Evolutionary conservation across 2,113 vertebrate species (phyloP).

Genomic region (Clinocottus analis): DNA sequence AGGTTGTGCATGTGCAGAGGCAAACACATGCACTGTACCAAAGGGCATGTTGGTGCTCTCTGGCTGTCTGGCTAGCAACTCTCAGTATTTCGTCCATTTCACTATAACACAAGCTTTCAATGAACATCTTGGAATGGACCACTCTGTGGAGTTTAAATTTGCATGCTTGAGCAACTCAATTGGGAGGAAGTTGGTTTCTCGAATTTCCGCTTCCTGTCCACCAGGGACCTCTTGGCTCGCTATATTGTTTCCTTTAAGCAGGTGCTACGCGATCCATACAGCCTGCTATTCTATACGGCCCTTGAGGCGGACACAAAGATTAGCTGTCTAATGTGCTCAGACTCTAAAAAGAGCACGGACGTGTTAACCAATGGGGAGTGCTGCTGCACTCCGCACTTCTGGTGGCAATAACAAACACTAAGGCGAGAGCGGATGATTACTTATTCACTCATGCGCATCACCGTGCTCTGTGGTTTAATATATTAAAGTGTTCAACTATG

Average conservation of each 20-base stretch:
- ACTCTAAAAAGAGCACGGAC: conserved; percentile 59
- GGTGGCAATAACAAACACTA: conserved; percentile 68
- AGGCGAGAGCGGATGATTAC: conserved; percentile 62
- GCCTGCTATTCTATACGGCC: conserved; percentile 30
- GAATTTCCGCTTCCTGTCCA: conserved; percentile 56
- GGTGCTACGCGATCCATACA: conserved; percentile 58
- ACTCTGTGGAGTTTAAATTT: conserved; percentile 41
- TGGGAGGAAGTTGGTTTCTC: conserved; percentile 39
- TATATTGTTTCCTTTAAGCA: conserved; percentile 56
- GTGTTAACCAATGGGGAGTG: conserved; percentile 52
- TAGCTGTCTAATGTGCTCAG: conserved; percentile 69
- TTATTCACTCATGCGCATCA: conserved; percentile 65
- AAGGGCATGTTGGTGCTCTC: conserved; percentile 11
- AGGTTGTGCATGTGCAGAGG: conserved; percentile 13
- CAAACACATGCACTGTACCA: neutral
- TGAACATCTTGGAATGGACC: conserved; percentile 16
- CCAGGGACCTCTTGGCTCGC: conserved; percentile 39
- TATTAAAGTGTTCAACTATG: conserved; percentile 42
- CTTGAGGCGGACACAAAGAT: conserved; percentile 60
- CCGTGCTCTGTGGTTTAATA: conserved; percentile 40
- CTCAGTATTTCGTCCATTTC: conserved; percentile 10
- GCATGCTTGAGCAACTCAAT: conserved; percentile 44
- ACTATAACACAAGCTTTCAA: conserved; percentile 29
- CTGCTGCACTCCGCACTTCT: conserved; percentile 53
- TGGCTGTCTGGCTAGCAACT: conserved; percentile 4